These are phyloP conservation scores for Apostichopus japonicus DNA, from an alignment of 35 echinoderm and acorn worm species.

Conservation along the genomic window DNA sequence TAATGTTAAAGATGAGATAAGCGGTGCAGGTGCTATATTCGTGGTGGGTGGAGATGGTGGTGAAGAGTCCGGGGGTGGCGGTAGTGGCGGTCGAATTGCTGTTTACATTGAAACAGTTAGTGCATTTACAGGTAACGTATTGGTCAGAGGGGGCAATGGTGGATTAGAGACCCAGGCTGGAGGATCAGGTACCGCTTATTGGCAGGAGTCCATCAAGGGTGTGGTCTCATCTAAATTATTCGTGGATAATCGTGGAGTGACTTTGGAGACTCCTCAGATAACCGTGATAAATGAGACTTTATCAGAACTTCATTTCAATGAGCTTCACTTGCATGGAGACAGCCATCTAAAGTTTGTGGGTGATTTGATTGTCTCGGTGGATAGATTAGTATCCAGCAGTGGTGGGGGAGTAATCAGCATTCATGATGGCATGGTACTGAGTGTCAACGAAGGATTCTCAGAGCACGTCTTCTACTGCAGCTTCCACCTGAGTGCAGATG, in stretches of 20 bases:
- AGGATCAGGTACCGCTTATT: slow-evolving; percentile 76
- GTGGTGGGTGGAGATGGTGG: slow-evolving; percentile 74
- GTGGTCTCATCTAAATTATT: slow-evolving; percentile 47
- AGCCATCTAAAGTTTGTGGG: slow-evolving; percentile 65
- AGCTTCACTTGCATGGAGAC: slow-evolving; percentile 68
- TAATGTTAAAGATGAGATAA: slow-evolving; percentile 22
- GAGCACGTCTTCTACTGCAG: slow-evolving; percentile 67
- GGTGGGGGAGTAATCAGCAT: slow-evolving; percentile 59
- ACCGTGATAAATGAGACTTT: slow-evolving; percentile 72
- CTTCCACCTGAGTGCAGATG: slow-evolving; percentile 67
- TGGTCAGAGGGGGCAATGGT: slow-evolving; percentile 64
- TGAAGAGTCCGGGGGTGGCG: slow-evolving; percentile 61
- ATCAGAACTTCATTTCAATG: slow-evolving; percentile 65
- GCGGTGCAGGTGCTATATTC: slow-evolving; percentile 63
- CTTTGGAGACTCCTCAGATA: not conserved
- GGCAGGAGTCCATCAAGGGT: slow-evolving; percentile 29
- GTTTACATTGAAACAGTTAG: slow-evolving; percentile 34
- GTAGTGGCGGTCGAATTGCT: slow-evolving; percentile 81
- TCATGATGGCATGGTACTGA: slow-evolving; percentile 81
- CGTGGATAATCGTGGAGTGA: slow-evolving; percentile 65
- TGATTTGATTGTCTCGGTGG: slow-evolving; percentile 41
- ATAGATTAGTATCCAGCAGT: slow-evolving; percentile 45
- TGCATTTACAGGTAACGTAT: slow-evolving; percentile 61
- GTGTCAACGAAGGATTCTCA: slow-evolving; percentile 53
- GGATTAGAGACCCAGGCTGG: slow-evolving; percentile 38